Conservation (phyloP, 1,140 invertebrate species). For the Episyrphus balteatus region DNA sequence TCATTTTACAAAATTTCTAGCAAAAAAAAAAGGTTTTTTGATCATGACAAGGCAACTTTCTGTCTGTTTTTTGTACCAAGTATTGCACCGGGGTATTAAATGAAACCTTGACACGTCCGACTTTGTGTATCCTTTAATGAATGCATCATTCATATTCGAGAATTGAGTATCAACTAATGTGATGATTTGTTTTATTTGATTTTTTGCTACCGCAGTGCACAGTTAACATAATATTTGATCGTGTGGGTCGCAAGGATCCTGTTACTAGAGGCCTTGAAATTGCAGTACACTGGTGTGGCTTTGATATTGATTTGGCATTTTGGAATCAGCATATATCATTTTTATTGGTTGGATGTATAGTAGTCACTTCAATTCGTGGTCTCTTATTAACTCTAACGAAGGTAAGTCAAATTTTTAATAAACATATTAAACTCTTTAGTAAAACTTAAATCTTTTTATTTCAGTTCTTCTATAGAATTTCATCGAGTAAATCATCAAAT, state of each 20-base stretch:
- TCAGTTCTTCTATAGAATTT: slow-evolving; percentile 99
- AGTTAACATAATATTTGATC: slow-evolving; percentile 97
- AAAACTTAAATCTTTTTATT: slow-evolving; percentile 28
- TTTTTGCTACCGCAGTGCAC: slow-evolving; percentile 55
- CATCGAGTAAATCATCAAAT: slow-evolving; percentile 98
- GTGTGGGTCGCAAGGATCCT: slow-evolving; percentile 97
- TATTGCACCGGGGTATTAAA: too few species aligned
- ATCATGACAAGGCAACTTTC: too few species aligned
- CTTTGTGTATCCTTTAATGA: not conserved
- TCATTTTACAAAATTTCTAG: too few species aligned
- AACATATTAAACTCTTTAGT: not conserved
- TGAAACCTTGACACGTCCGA: too few species aligned
- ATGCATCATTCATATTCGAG: too few species aligned
- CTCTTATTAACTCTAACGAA: slow-evolving; percentile 95
- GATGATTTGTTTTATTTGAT: slow-evolving; percentile 23
- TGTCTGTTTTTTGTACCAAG: too few species aligned
- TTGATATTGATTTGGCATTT: slow-evolving; percentile 93
- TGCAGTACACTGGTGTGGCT: slow-evolving; percentile 92
- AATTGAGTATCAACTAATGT: too few species aligned
- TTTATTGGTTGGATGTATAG: slow-evolving; percentile 93
- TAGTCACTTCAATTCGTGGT: slow-evolving; percentile 94
- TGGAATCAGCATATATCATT: slow-evolving; percentile 99
- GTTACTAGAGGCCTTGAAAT: slow-evolving; percentile 96
- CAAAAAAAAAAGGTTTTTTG: too few species aligned
- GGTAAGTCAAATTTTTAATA: slow-evolving; percentile 40